Conservation (phyloP, 1,140 invertebrate species). For the Ericerus pela region DNA sequence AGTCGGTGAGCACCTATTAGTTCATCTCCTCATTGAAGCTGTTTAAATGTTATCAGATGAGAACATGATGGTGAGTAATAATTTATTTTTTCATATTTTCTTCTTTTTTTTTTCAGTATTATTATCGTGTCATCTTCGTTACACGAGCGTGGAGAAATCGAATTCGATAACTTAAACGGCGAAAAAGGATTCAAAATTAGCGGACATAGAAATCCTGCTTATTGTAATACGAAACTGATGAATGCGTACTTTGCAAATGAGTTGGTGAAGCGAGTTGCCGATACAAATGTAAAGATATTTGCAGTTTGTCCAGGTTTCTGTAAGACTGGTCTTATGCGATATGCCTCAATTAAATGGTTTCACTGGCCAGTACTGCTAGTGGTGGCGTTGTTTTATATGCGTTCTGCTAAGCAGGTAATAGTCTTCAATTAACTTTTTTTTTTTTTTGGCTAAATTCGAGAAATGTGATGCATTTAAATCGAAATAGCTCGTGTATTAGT, state of each 20-base stretch:
- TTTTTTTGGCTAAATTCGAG: background rate
- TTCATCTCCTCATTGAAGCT: background rate
- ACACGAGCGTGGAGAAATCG: constrained; percentile 45
- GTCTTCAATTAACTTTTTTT: constrained; percentile 14
- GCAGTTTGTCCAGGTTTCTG: constrained; percentile 71
- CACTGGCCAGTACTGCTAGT: constrained; percentile 53
- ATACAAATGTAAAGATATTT: constrained; percentile 48
- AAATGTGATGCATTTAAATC: too few relatives aligned
- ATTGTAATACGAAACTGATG: constrained; percentile 65
- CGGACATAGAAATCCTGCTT: constrained; percentile 46
- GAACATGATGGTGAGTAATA: background rate
- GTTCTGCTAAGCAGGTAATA: constrained; percentile 52
- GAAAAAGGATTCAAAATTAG: constrained; percentile 33
- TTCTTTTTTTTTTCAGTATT: constrained; percentile 31
- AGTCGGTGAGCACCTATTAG: constrained; percentile 41
- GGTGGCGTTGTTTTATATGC: constrained; percentile 50
- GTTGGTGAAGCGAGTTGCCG: constrained; percentile 35
- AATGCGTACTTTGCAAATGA: constrained; percentile 53
- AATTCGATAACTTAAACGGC: constrained; percentile 56
- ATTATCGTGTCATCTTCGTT: constrained; percentile 40
- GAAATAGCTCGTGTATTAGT: too few relatives aligned
- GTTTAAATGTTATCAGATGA: background rate
- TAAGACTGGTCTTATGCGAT: constrained; percentile 57
- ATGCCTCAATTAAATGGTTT: constrained; percentile 49
- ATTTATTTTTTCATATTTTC: background rate